These are phyloP conservation scores for Bombus polaris DNA, from an alignment of 1,140 invertebrate species.

Conservation along the genomic window DNA sequence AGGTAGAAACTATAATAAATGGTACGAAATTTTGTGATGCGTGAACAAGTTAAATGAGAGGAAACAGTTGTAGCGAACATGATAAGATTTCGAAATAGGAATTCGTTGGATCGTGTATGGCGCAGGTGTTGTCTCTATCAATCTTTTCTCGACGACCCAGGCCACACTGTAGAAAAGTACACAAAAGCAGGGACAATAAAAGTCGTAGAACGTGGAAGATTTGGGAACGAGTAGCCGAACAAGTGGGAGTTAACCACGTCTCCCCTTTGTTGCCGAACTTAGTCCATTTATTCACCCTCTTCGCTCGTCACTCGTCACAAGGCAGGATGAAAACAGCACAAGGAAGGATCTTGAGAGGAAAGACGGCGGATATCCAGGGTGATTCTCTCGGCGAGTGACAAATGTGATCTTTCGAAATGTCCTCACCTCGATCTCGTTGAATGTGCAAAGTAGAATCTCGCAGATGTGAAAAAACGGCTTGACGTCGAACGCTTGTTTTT, in stretches of 20 bases:
- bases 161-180: not conserved
- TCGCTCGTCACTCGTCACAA: slow-evolving; percentile 47
- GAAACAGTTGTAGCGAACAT: not conserved
- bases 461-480: not conserved
- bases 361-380: slow-evolving; percentile 43
- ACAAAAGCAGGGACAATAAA: slow-evolving; percentile 3
- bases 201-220: slow-evolving; percentile 26
- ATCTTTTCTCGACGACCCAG: not conserved
- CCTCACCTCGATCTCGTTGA: slow-evolving; percentile 28
- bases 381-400: slow-evolving; percentile 27
- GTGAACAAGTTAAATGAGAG: not conserved
- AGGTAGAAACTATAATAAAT: not conserved
- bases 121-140: not conserved
- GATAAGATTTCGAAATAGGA: not conserved
- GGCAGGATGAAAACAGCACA: slow-evolving; percentile 38
- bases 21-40: not conserved
- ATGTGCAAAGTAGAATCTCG: not conserved
- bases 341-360: not conserved
- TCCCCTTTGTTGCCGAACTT: slow-evolving; percentile 59
- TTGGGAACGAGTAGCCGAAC: slow-evolving; percentile 11
- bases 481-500: not conserved
- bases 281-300: slow-evolving; percentile 62
- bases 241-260: slow-evolving; percentile 22
- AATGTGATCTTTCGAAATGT: slow-evolving; percentile 39
- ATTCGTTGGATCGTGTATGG: not conserved